A percentile compares a stretch with the other conserved stretches of the same genome.
Evolutionary conservation across 2,888 invertebrate species (phyloP).

Genomic region (Rosalia funebris): DNA sequence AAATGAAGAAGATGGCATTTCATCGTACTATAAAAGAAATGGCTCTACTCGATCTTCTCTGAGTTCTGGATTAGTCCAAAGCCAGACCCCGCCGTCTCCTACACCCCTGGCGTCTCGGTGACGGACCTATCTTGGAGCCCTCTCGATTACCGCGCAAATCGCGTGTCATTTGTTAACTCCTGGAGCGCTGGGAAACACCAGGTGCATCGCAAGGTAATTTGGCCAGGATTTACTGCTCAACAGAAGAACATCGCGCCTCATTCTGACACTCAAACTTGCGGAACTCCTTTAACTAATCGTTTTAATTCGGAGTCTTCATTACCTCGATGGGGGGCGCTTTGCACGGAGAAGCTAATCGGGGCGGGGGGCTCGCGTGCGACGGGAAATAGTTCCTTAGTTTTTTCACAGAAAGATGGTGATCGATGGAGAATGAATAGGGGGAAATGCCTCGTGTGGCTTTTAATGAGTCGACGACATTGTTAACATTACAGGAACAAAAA

Average conservation of each 20-base stretch:
- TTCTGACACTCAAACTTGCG: conserved; percentile 34
- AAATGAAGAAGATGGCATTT: no score
- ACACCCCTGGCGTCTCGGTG: conserved; percentile 20
- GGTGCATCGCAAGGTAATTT: conserved; percentile 59
- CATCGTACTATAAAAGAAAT: no score
- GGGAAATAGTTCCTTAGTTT: not conserved
- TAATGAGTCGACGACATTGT: no score
- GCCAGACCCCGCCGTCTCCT: not conserved
- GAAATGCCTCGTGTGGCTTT: no score
- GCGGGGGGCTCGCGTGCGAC: not conserved
- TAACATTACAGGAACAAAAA: no score
- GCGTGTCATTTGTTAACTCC: conserved; percentile 63
- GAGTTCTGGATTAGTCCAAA: no score
- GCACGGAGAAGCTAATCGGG: not conserved
- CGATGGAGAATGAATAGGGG: no score
- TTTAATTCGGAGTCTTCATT: conserved; percentile 27
- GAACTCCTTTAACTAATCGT: conserved; percentile 36
- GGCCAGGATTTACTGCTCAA: conserved; percentile 58
- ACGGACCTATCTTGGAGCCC: conserved; percentile 33
- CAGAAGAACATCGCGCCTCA: conserved; percentile 37
- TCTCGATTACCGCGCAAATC: conserved; percentile 58
- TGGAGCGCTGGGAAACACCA: conserved; percentile 58
- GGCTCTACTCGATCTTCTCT: no score
- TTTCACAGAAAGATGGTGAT: no score
- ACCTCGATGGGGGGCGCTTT: conserved; percentile 15